Evolutionary conservation across 2,888 invertebrate genomes (phyloP).

Genomic region (Omphaloscelis lunosa): DNA sequence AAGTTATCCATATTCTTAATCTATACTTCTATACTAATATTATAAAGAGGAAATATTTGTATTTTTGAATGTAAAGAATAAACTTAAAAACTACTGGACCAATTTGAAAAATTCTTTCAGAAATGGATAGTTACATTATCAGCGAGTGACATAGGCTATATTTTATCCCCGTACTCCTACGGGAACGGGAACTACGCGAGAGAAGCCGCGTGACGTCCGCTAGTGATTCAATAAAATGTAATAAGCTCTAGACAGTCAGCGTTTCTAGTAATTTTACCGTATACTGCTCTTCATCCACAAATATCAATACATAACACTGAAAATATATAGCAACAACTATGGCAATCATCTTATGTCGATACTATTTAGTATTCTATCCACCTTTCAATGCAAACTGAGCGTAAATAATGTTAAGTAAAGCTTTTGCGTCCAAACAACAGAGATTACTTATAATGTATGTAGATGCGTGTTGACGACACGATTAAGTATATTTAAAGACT

Average conservation of each 20-base stretch:
- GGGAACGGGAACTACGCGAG: too few species aligned
- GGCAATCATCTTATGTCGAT: neutral
- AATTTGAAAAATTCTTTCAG: too few species aligned
- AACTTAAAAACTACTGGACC: too few species aligned
- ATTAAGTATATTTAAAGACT: slow-evolving; percentile 62
- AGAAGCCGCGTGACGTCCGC: too few species aligned
- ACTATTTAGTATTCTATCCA: slow-evolving; percentile 27
- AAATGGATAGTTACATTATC: too few species aligned
- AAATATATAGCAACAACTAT: neutral
- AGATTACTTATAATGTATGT: slow-evolving; percentile 60
- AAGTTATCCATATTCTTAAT: too few species aligned
- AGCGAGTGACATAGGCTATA: too few species aligned
- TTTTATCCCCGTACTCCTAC: too few species aligned
- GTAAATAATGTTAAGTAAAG: slow-evolving; percentile 52
- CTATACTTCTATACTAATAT: too few species aligned
- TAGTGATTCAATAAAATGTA: too few species aligned
- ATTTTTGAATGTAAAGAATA: too few species aligned
- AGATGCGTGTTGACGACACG: slow-evolving; percentile 56
- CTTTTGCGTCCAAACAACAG: slow-evolving; percentile 45
- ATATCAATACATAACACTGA: neutral
- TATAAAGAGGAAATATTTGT: too few species aligned
- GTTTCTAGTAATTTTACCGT: neutral
- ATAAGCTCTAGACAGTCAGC: neutral
- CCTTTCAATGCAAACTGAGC: slow-evolving; percentile 35
- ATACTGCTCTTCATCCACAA: neutral